Evolutionary conservation across 2,113 vertebrate species (phyloP), one percentile per base, ranked within the genome.

Genomic region (Scartelaos histophorus): DNA sequence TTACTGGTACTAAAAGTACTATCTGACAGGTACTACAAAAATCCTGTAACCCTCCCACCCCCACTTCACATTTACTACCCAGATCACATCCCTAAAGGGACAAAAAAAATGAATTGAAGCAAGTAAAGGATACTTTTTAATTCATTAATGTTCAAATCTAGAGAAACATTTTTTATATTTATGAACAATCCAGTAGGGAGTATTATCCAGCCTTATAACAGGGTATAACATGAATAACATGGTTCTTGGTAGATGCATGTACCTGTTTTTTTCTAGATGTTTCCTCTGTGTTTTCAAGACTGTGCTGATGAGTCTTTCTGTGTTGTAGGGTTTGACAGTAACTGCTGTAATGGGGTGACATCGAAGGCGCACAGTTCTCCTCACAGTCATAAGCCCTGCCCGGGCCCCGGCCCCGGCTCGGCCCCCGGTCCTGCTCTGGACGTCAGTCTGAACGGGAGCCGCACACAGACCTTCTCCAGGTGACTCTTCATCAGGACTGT

Each of bases 281-380:
- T 29, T 29, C 4, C 2, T 29, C 2, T 2, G 2, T 29, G 29
- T 29, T 29, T 29, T 29, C 29, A 29, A 29, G 29, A n/a, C n/a
- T n/a, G n/a, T n/a, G n/a, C n/a, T n/a, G n/a, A n/a, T n/a, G n/a
- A n/a, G n/a, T n/a, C n/a, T n/a, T n/a, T n/a, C n/a, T 0, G 56
- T 62, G 15, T 75, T 38, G 9, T 69, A 95, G 94, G 96, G 87
- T 95, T 96, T 78, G 98, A 99, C 93, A 96, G 91, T 90, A 95
- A 94, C 94, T 98, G 96, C 94, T 98, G 96, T 95, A 98, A 99
- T 61, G 98, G 98, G 73, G 93, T 99, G 91, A 95, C 95, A 79
- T 95, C 97, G 68, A 96, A 98, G 95, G 92, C 82, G 29, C 93
- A 90, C 22, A 93, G 95, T 90, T 95, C 96, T 53, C 95, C 91